Evolutionary conservation across 2,113 vertebrate species (phyloP).

Genomic region (Lycocorax pyrrhopterus): DNA sequence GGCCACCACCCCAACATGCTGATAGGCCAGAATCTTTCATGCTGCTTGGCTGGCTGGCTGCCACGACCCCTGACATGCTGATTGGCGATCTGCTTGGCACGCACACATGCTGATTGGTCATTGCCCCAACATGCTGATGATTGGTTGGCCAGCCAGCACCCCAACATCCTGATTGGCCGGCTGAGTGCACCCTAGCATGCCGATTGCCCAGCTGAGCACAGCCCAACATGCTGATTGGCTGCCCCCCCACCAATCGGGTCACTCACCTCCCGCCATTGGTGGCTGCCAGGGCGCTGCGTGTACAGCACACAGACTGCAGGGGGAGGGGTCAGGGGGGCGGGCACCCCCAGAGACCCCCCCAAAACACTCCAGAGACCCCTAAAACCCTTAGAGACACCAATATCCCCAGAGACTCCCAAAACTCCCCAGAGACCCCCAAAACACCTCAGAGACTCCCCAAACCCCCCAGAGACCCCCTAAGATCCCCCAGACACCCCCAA

Average conservation of each 20-base stretch:
- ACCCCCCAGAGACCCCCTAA: not conserved
- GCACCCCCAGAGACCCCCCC: not conserved
- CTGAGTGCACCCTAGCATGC: no score
- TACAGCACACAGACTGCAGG: conserved; percentile 89
- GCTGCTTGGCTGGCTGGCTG: not conserved
- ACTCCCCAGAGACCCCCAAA: not conserved
- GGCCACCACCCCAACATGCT: not conserved
- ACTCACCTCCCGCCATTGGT: conserved; percentile 90
- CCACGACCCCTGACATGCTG: no score
- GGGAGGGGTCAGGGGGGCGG: not conserved
- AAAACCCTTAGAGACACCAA: not conserved
- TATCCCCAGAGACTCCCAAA: not conserved
- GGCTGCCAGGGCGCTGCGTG: conserved; percentile 87
- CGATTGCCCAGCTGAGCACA: not conserved
- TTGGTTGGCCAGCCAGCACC: not conserved
- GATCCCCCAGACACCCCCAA: not conserved
- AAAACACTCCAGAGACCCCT: not conserved
- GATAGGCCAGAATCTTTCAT: not conserved
- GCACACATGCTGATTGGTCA: not conserved
- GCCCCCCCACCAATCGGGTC: not conserved
- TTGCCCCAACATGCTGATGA: not conserved
- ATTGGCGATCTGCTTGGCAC: not conserved
- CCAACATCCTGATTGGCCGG: not conserved
- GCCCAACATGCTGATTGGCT: not conserved
- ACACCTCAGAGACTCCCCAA: not conserved